A percentile compares a stretch with the other conserved stretches of the same genome.
Conservation (phyloP, 2,888 invertebrate genomes). For the Chesias legatella region DNA sequence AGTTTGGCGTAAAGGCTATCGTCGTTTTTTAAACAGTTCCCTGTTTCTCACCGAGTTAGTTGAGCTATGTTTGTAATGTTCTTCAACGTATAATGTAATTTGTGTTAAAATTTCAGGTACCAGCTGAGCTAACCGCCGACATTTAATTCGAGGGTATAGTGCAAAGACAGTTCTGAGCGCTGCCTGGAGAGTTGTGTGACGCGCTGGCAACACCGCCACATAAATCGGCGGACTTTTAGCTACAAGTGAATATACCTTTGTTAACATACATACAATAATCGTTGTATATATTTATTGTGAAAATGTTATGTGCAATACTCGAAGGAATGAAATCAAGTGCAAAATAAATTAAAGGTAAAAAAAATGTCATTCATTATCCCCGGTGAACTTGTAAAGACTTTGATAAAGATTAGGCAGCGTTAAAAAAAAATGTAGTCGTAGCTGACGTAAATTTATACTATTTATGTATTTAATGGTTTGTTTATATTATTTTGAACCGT, state of each 20-base stretch:
- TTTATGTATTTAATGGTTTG: conserved; percentile 38
- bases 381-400: conserved; percentile 42
- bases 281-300: conserved; percentile 55
- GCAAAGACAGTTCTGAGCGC: conserved; percentile 34
- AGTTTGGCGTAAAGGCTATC: no score
- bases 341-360: conserved; percentile 35
- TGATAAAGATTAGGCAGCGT: conserved; percentile 41
- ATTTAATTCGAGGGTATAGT: conserved; percentile 46
- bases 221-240: conserved; percentile 30
- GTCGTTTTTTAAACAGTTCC: no score
- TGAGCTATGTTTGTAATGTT: no score
- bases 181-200: conserved; percentile 3
- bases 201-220: conserved; percentile 22
- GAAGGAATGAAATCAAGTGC: conserved; percentile 47
- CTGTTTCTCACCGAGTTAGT: no score
- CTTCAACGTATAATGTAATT: no score
- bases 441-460: conserved; percentile 31
- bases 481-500: conserved; percentile 42
- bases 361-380: conserved; percentile 45
- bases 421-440: conserved; percentile 18
- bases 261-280: conserved; percentile 40
- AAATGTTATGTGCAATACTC: conserved; percentile 62
- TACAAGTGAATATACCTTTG: conserved; percentile 33
- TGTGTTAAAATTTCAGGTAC: conserved; percentile 39
- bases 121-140: conserved; percentile 55